Base-by-base conservation (phyloP, 2,113 vertebrate species). In the Erpornis zantholeuca region DNA sequence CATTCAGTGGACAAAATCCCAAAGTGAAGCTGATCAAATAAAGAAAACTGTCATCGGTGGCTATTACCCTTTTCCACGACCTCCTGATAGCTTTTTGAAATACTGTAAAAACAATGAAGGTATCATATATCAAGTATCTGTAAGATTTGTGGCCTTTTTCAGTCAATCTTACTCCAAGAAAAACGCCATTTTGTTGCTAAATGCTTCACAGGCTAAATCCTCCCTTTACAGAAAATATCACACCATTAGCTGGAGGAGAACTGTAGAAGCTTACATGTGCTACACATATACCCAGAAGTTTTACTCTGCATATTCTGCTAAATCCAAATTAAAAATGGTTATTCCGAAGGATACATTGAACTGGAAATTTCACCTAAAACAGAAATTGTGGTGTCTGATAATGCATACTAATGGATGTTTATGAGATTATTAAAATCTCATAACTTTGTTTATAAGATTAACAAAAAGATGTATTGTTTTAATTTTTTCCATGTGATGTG, bases 1-100 rank as follows among this genome's bases (percentile, higher is more conserved):
- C 96, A 98, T 99, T 95, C 97, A 98, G 45, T 99, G 99, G 99
- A 98, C 95, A 31, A 99, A 98, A 96, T 98, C 96, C 10, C 98
- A 98, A 80, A 98, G 86, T 9, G 98, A 99, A 95, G 96, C 94
- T 20, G 82, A 95, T 9, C 91, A 98, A 64, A 86, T 98, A 66
- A 98, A 97, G 93, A 99, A 97, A 97, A 97, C 98, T 13, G 76
- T 97, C 61, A 97, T 99, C 5, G 99, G 98, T 50, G 99, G 99
- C 68, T 98, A 99, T 96, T 99, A 99, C 29, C 97, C 97, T 76
- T 99, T 98, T 91, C 99, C 99, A 79, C 98, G 92, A 57, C 97
- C 98, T 38, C 98, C 98, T 47, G 92, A 94, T 22, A 97, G 89
- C 60, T 99, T 98, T 88, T 68, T 81, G 20, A 98, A 98, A 89